Base-by-base conservation (phyloP, 2,888 invertebrate species). In the Drosophila austrosaltans region DNA sequence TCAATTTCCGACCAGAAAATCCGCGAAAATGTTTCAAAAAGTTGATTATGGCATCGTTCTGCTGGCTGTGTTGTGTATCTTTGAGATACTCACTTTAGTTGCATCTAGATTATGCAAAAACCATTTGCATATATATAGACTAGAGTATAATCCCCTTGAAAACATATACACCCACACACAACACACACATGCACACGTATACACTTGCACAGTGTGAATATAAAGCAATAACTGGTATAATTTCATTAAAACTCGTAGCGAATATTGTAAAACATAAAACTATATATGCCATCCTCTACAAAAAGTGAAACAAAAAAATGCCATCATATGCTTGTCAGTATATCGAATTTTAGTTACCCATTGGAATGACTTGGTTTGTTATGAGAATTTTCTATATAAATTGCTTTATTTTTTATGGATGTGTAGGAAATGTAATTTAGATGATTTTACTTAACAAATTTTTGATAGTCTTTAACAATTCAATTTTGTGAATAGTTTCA, bases 171-270 rank as follows among this genome's bases (percentile, higher is more conserved):
- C 30, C 20, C 12, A 36, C 12, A 36, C n/a, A 20, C 16, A 56
- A 28, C 10, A 10, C 48, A 63, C 60, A 69, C 48, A 48, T 30
- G 32, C 30, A 30, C 16, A 39, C 25, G 25, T 10, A 53, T 3
- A 28, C 25, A 56, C 28, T 16, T 16, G 16, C 8, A 22, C 53
- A 71, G 48, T 25, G 25, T 57, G 40, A 64, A 69, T 65, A 79
- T 72, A 73, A 69, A 78, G 76, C 75, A 72, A 81, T 85, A 87
- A 78, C 84, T 71, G 84, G 48, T 69, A 83, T 81, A 81, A 77
- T 81, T 89, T 77, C 76, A 84, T 89, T 89, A 82, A 70, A 75
- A 75, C 72, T 67, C 77, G 74, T 79, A 69, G 69, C 76, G 68
- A 78, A 86, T 83, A 72, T 79, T 70, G 81, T 77, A 69, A 78